Evolutionary conservation across 2,888 invertebrate genomes (phyloP).

Genomic region (Eupeodes luniger): DNA sequence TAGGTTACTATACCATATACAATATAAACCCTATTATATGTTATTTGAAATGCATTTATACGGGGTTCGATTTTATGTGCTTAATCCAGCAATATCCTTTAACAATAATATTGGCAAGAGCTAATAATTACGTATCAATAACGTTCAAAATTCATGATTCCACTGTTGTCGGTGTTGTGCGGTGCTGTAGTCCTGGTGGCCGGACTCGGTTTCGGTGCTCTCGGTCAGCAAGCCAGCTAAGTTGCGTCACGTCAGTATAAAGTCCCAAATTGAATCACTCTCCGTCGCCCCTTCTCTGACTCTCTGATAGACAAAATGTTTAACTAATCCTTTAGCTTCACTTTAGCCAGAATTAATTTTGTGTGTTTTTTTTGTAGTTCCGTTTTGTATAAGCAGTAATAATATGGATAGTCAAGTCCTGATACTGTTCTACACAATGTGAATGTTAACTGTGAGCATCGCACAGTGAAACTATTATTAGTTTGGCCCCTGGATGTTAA

Average conservation of each 20-base stretch:
- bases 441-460: too few relatives aligned
- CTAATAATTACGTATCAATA: conserved; percentile 27
- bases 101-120: neutral
- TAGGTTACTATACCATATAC: neutral
- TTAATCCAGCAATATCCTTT: neutral
- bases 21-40: neutral
- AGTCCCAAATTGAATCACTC: conserved; percentile 53
- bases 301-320: conserved; percentile 5
- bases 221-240: neutral
- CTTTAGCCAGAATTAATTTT: neutral
- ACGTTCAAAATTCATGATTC: conserved; percentile 18
- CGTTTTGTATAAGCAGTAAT: neutral
- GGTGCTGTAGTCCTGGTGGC: neutral
- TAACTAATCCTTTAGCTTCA: conserved; percentile 18
- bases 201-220: too few relatives aligned
- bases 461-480: neutral
- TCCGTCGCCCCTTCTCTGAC: neutral
- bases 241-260: too few relatives aligned
- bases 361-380: neutral
- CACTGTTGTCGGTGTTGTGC: neutral
- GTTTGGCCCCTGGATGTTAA: neutral
- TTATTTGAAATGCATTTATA: neutral
- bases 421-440: too few relatives aligned
- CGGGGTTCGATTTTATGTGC: neutral
- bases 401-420: too few relatives aligned